These are phyloP conservation scores for Morone chrysops DNA, from an alignment of 2,113 vertebrate species.

Conservation along the genomic window DNA sequence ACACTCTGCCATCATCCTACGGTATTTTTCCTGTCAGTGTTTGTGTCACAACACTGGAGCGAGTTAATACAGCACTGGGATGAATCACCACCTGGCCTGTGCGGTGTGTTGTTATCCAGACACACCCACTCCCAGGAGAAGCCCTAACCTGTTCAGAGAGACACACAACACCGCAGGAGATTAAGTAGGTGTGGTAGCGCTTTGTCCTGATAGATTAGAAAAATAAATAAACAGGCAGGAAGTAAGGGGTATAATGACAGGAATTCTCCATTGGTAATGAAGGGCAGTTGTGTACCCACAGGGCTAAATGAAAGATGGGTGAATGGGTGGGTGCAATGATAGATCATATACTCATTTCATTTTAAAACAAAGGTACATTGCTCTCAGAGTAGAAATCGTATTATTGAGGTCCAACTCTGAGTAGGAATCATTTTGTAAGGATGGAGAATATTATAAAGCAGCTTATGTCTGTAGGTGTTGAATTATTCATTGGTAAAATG, in stretches of 20 bases:
- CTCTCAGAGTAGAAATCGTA: not conserved
- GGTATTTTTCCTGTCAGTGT: slow-evolving; percentile 1
- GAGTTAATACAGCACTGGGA: slow-evolving; percentile 53
- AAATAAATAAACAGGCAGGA: slow-evolving; percentile 48
- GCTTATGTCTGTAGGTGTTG: not conserved
- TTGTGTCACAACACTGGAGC: slow-evolving; percentile 47
- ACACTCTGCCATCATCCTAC: not conserved
- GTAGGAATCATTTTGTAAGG: not conserved
- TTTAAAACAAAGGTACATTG: not conserved
- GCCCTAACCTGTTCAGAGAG: slow-evolving; percentile 67
- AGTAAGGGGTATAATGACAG: slow-evolving; percentile 26
- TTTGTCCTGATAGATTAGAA: slow-evolving; percentile 42
- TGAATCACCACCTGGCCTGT: slow-evolving; percentile 68
- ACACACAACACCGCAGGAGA: slow-evolving; percentile 44
- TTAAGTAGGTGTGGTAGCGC: slow-evolving; percentile 27
- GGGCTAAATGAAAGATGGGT: not conserved
- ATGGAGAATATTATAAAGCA: not conserved
- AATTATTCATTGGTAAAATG: not conserved
- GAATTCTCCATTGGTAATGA: not conserved
- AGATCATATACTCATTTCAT: not conserved
- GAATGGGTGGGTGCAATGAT: not conserved
- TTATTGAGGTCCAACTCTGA: not conserved
- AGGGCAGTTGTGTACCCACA: not conserved
- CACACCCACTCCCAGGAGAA: slow-evolving; percentile 68
- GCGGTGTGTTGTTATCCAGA: slow-evolving; percentile 43